phyloP scores from a whole-genome alignment of 2,888 invertebrate species.

The Melanotus villosus region DNA sequence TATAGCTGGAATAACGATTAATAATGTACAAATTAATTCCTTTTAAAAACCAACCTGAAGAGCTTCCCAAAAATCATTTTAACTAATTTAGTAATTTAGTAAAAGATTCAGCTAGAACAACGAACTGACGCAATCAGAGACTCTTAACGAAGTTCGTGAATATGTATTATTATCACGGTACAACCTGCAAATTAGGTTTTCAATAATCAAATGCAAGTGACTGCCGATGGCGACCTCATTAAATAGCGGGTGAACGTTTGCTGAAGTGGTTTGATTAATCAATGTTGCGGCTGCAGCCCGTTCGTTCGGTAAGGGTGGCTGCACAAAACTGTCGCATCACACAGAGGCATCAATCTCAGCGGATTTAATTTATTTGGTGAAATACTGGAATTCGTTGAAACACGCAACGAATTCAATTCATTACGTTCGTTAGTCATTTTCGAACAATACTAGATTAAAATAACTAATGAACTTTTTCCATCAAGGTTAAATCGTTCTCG shows the following conservation, averaged over 20 bases:
- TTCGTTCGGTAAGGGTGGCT: conserved; percentile 9
- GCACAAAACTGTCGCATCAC: not conserved
- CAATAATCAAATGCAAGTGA: conserved; percentile 24
- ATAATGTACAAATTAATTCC: too few relatives aligned
- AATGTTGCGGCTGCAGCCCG: conserved; percentile 29
- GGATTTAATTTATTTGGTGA: conserved; percentile 9
- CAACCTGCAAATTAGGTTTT: conserved; percentile 17
- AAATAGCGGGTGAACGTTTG: conserved; percentile 27
- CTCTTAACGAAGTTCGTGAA: not conserved
- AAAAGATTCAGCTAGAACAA: too few relatives aligned
- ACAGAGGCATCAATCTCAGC: not conserved
- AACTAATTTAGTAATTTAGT: too few relatives aligned
- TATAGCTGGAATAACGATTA: too few relatives aligned
- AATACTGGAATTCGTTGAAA: not conserved
- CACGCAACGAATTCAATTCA: not conserved
- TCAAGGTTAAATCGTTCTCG: too few relatives aligned
- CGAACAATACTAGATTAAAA: not conserved
- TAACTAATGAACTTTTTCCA: too few relatives aligned
- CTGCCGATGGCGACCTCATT: conserved; percentile 20
- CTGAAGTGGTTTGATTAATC: conserved; percentile 34
- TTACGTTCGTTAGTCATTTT: not conserved
- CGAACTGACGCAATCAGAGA: too few relatives aligned
- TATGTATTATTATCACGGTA: not conserved
- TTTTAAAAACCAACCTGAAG: too few relatives aligned
- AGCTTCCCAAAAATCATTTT: too few relatives aligned